Base-by-base conservation (phyloP, 2,888 invertebrate species). In the Amphiduros pacificus region DNA sequence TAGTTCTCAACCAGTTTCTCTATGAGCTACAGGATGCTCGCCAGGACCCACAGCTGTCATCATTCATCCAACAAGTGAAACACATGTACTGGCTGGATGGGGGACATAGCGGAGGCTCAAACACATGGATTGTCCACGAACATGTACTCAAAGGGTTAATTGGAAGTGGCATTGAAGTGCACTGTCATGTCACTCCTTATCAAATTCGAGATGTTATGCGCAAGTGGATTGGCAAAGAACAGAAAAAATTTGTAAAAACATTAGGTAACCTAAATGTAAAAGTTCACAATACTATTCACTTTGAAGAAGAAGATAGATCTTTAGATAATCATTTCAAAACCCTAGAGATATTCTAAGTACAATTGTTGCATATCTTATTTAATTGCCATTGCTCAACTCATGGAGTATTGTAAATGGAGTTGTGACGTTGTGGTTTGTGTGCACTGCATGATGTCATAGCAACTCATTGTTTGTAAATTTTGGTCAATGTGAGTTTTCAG, bases 41-140 rank as follows among this genome's bases (percentile, higher is more conserved):
- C 5, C 48, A 64, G 24, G 60, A 68, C 22, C 58, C 59, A 17
- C 67, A 73, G 1, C 36, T 60, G 2, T 88, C 0, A 86, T 54
- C 55, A 0, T 81, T 83, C 62, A 54, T 80, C 3, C 49, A 60
- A 14, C 86, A 87, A 61, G 88, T 94, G 56, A 85, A 86, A 69
- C 87, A 88, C 68, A 90, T 94, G 88, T 92, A 89, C 83, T 95
- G 93, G 93, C 82, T 94, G 75, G 94, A 94, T 83, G 93, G 93
- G 1, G 94, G 94, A 0, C 94, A 94, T 83, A 89, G 90, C n/a
- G 94, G 94, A 20, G 88, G 89, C 0, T 89, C 89, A 78, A 90
- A 92, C 81, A 92, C 93, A 26, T 95, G 94, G 92, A 89, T 94
- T 71, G 92, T 91, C 0, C 88, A 91, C 1, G 84, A 88, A 68